phyloP scores from a whole-genome alignment of 1,140 invertebrate species.

The Diorhabda sublineata region DNA sequence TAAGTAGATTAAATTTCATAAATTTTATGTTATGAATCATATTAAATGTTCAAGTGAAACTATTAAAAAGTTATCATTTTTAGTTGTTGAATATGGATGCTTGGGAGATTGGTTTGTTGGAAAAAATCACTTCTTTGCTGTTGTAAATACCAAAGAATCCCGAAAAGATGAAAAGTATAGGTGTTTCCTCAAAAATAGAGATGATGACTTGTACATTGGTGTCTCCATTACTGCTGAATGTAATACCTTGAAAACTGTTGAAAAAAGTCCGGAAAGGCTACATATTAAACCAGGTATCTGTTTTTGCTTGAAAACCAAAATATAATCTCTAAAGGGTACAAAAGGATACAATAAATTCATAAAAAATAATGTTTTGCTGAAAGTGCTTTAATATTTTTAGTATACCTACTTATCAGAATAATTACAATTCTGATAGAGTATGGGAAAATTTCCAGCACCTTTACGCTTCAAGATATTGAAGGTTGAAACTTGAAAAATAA shows the following conservation, averaged over 20 bases:
- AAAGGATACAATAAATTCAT: no score
- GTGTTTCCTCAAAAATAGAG: conserved; percentile 90
- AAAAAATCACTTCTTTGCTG: conserved; percentile 93
- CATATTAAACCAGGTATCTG: conserved; percentile 65
- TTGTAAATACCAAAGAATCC: conserved; percentile 91
- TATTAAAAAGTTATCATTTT: conserved; percentile 31
- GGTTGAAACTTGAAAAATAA: no score
- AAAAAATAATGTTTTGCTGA: no score
- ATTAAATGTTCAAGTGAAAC: no score
- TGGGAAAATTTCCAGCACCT: no score
- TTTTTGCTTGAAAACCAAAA: not conserved
- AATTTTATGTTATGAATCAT: not conserved
- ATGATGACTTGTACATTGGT: conserved; percentile 86
- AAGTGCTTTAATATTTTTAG: no score
- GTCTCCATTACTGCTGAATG: conserved; percentile 91
- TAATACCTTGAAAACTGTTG: conserved; percentile 85
- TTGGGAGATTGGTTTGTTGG: conserved; percentile 93
- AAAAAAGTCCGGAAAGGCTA: conserved; percentile 87
- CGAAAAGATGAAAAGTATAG: conserved; percentile 89
- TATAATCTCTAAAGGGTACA: not conserved
- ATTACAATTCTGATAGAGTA: no score
- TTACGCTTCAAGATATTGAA: no score
- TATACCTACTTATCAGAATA: no score
- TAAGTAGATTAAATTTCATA: conserved; percentile 44
- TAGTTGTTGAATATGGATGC: conserved; percentile 88